A percentile compares a stretch with the other conserved stretches of the same genome.
These are phyloP conservation scores for Alosa sapidissima DNA, from an alignment of 2,797 vertebrate species.

Conservation along the genomic window DNA sequence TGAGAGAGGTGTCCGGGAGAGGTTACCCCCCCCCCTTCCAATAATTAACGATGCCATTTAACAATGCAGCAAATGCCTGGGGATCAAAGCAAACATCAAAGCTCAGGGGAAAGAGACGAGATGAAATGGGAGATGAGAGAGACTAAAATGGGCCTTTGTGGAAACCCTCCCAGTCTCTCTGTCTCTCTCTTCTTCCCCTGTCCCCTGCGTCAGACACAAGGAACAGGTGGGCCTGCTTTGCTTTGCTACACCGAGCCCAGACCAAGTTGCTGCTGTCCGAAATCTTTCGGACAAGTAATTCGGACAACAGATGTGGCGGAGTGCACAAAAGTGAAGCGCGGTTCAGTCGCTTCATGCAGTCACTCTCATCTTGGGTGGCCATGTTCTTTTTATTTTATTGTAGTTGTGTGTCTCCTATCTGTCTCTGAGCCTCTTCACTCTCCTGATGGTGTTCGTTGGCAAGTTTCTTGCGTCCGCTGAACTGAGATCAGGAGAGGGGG, in stretches of 20 bases:
- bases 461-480: slow-evolving; percentile 70
- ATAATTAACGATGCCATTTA: slow-evolving; percentile 5
- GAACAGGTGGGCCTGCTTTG: background rate
- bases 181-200: background rate
- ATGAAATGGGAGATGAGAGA: slow-evolving; percentile 5
- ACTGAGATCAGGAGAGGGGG: slow-evolving; percentile 54
- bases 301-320: background rate
- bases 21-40: background rate
- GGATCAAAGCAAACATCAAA: slow-evolving; percentile 15
- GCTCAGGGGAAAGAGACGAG: background rate
- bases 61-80: slow-evolving; percentile 5
- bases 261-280: background rate
- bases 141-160: background rate
- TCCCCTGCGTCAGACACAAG: background rate
- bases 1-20: background rate
- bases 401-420: slow-evolving; percentile 60
- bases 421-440: slow-evolving; percentile 62
- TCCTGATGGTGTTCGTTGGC: slow-evolving; percentile 64
- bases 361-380: background rate
- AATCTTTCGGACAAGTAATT: background rate
- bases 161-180: background rate
- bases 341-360: background rate
- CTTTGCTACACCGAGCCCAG: background rate
- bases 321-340: background rate
- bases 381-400: slow-evolving; percentile 52